Evolutionary conservation across 2,797 vertebrate genomes (phyloP).

Genomic region (Phrynocephalus forsythii): DNA sequence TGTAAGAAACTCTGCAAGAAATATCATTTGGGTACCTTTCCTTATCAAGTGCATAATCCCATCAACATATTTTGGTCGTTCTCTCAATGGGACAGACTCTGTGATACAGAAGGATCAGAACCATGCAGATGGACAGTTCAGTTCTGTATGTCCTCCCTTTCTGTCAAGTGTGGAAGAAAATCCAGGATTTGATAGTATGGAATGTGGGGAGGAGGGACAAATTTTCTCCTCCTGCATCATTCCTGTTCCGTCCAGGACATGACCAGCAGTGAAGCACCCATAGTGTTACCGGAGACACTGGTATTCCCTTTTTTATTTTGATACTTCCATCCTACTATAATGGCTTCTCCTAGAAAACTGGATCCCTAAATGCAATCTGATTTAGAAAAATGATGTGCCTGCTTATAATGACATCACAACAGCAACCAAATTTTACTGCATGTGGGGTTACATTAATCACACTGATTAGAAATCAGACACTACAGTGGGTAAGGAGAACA

Average conservation of each 20-base stretch:
- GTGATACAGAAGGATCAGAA: not conserved
- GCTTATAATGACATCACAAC: not conserved
- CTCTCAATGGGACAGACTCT: not conserved
- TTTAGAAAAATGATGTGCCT: not conserved
- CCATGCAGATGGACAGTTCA: not conserved
- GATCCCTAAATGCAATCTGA: too few species aligned
- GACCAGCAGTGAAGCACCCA: too few species aligned
- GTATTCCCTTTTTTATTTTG: too few species aligned
- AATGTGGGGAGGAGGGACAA: not conserved
- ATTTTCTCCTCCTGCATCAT: not conserved
- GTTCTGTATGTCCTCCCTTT: not conserved
- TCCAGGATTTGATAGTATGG: not conserved
- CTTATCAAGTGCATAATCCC: not conserved
- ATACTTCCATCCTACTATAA: too few species aligned
- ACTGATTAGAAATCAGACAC: not conserved
- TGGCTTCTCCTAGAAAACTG: too few species aligned
- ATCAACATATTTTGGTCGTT: not conserved
- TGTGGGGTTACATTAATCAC: too few species aligned
- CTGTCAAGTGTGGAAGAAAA: not conserved
- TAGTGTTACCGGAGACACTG: not conserved
- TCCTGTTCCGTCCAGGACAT: not conserved
- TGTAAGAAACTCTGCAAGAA: not conserved
- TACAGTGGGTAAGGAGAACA: too few species aligned
- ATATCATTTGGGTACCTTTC: not conserved
- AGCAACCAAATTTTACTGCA: not conserved